Conservation (phyloP, 1,140 invertebrate genomes). For the Thaumatotibia leucotreta region DNA sequence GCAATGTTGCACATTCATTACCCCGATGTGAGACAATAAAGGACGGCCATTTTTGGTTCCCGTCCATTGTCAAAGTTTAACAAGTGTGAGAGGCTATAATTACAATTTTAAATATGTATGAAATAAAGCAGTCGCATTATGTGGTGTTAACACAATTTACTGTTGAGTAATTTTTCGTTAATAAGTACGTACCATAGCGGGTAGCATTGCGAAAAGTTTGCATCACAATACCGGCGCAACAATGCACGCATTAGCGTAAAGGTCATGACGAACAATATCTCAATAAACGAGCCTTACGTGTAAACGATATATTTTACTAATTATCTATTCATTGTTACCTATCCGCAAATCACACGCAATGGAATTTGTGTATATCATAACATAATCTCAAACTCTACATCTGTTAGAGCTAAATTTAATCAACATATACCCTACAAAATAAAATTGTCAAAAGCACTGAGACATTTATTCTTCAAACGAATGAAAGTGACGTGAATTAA, state of each 20-base stretch:
- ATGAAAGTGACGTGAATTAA: neutral
- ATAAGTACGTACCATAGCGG: slow-evolving; percentile 40
- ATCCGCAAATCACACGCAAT: neutral
- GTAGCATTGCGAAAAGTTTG: slow-evolving; percentile 51
- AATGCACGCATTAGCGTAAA: slow-evolving; percentile 54
- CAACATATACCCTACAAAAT: neutral
- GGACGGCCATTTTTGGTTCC: slow-evolving; percentile 47
- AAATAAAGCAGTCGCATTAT: slow-evolving; percentile 49
- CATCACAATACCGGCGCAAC: slow-evolving; percentile 45
- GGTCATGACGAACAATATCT: slow-evolving; percentile 48
- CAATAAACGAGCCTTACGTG: slow-evolving; percentile 16
- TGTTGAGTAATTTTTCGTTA: slow-evolving; percentile 61
- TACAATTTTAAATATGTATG: slow-evolving; percentile 63
- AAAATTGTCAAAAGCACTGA: neutral
- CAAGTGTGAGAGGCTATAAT: slow-evolving; percentile 54
- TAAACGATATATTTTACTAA: slow-evolving; percentile 8
- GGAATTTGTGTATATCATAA: neutral
- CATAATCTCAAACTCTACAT: neutral
- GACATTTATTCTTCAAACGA: neutral
- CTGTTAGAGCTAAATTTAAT: neutral
- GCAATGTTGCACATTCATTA: slow-evolving; percentile 46
- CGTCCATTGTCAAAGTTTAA: slow-evolving; percentile 62
- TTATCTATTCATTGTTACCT: neutral
- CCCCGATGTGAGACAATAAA: slow-evolving; percentile 56
- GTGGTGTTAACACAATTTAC: slow-evolving; percentile 61